Evolutionary conservation across 2,113 vertebrate genomes (phyloP), one percentile per base, ranked within the genome.

Genomic region (Empidonax alnorum): DNA sequence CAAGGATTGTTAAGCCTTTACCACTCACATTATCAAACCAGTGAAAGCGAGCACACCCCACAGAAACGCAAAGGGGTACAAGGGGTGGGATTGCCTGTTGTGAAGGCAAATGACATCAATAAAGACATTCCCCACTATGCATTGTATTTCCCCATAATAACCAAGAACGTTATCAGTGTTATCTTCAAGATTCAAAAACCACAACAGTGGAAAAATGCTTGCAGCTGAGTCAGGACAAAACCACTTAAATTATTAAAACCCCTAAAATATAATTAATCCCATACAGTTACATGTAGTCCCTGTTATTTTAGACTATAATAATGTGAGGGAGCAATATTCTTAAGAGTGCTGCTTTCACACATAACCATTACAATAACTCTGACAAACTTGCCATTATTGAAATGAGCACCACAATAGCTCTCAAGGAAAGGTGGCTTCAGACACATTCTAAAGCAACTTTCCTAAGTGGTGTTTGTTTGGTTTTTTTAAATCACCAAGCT

Each of bases 11-110:
- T 90, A 95, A 80, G 41, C 84, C 66, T 87, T 96, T 75, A 78
- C 78, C 20, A 4, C n/a, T 83, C 21, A 42, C 63, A 95, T 91
- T 90, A 98, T 84, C 82, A 86, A 96, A 91, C 78, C 86, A 94
- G 92, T 75, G 69, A 94, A 96, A 92, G 41, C 4, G 5, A 84
- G 79, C 16, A 39, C 47, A 84, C 53, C 72, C 28, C 22, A 79
- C 59, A 88, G 76, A 62, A 84, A 72, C 8, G 50, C 15, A 47
- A 30, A 55, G 53, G 39, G 81, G 92, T 87, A 87, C 46, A 47
- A 69, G 66, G 76, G 62, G 80, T 4, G 7, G 53, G 47, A 76
- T 53, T 86, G 42, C 28, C 58, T 63, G 37, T 69, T 31, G 42
- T 52, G 37, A 89, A 90, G 77, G 83, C 79, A 83, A 84, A 61